phyloP scores from a whole-genome alignment of 2,888 invertebrate genomes.

The Megastigmus dorsalis region DNA sequence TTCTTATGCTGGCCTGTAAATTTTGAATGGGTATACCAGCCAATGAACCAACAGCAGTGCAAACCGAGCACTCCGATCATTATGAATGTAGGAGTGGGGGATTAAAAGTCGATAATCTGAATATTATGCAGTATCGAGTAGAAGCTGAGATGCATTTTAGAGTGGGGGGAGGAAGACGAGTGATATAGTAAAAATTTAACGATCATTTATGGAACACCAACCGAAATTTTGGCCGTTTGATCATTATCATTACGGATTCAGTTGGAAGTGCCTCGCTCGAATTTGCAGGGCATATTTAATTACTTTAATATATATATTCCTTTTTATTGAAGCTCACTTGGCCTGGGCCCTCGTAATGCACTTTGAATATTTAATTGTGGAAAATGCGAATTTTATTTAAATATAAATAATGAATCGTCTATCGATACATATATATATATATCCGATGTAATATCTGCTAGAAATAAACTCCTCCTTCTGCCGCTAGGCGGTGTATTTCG shows the following conservation, averaged over 20 bases:
- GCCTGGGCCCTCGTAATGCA: background rate
- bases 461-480: too few relatives aligned
- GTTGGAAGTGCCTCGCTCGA: background rate
- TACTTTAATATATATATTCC: too few relatives aligned
- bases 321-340: too few relatives aligned
- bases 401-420: too few relatives aligned
- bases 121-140: background rate
- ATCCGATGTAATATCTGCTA: too few relatives aligned
- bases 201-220: too few relatives aligned
- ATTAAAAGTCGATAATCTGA: slow-evolving; percentile 39
- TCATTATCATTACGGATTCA: slow-evolving; percentile 8
- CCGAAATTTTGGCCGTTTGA: background rate
- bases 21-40: too few relatives aligned
- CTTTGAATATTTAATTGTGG: background rate
- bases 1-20: background rate
- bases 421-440: too few relatives aligned
- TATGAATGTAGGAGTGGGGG: slow-evolving; percentile 37
- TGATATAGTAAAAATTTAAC: background rate
- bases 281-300: background rate
- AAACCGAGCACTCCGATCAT: slow-evolving; percentile 31
- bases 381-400: too few relatives aligned
- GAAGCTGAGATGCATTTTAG: background rate
- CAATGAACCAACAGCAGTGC: too few relatives aligned
- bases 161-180: background rate
- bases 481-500: too few relatives aligned